Evolutionary conservation across 2,113 vertebrate species (phyloP).

Genomic region (Psittacus erithacus): DNA sequence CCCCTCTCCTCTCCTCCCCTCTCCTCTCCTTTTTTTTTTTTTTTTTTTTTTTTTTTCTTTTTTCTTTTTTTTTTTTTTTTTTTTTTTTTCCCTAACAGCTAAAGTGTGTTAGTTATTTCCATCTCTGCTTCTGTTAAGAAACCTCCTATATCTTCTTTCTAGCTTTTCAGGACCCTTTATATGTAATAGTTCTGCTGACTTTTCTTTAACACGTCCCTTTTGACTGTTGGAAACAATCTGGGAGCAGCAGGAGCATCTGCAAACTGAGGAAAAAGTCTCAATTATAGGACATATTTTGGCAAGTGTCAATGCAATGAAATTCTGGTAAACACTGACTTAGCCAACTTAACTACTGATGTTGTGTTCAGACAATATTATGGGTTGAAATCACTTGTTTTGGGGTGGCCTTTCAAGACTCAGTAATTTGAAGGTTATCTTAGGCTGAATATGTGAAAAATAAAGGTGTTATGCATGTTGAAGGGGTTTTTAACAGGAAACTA

Average conservation of each 20-base stretch:
- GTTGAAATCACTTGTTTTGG: not conserved
- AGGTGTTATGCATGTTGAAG: not conserved
- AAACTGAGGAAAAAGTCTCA: conserved; percentile 20
- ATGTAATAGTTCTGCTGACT: not conserved
- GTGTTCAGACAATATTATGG: not conserved
- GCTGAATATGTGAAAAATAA: not conserved
- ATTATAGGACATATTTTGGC: conserved; percentile 28
- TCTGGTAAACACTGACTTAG: conserved; percentile 15
- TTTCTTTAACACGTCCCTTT: not conserved
- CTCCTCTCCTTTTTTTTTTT: no score
- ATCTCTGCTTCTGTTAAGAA: not conserved
- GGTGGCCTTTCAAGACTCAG: not conserved
- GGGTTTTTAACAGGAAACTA: not conserved
- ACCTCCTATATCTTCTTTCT: not conserved
- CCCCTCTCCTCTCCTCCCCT: no score
- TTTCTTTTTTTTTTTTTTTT: fast-evolving
- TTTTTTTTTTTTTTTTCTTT: no score
- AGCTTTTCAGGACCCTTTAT: not conserved
- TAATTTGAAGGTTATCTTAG: not conserved
- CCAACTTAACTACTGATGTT: not conserved
- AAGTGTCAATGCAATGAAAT: not conserved
- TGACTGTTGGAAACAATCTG: not conserved
- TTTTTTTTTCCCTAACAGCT: not conserved
- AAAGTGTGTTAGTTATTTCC: not conserved
- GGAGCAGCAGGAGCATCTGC: conserved; percentile 18